Evolutionary conservation across 2,797 vertebrate species (phyloP).

Genomic region (Macroramphosus scolopax): DNA sequence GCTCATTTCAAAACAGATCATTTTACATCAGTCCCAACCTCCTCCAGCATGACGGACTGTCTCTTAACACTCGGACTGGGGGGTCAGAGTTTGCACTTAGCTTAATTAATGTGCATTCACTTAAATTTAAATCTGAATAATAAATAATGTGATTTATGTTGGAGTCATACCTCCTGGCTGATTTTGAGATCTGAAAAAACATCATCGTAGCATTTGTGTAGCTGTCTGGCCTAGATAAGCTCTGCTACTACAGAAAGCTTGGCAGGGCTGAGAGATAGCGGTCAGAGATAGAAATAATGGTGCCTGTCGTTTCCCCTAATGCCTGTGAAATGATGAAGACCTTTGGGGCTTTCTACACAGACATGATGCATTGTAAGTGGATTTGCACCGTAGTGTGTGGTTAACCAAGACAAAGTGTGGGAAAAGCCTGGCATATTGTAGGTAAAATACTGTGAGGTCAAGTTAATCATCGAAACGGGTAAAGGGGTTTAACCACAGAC

Average conservation of each 20-base stretch:
- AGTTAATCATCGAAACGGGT: slow-evolving; percentile 39
- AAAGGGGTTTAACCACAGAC: slow-evolving; percentile 5
- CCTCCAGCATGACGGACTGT: slow-evolving; percentile 20
- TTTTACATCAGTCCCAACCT: slow-evolving; percentile 36
- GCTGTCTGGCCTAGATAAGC: slow-evolving; percentile 56
- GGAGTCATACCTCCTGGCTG: slow-evolving; percentile 16
- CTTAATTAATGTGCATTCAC: slow-evolving; percentile 7
- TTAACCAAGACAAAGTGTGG: slow-evolving; percentile 42
- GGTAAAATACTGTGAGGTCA: slow-evolving; percentile 38
- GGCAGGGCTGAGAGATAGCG: slow-evolving; percentile 45
- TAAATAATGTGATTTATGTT: slow-evolving; percentile 25
- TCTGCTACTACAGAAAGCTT: slow-evolving; percentile 39
- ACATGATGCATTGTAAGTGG: slow-evolving; percentile 38
- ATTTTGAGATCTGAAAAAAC: slow-evolving; percentile 28
- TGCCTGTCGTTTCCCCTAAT: slow-evolving; percentile 45
- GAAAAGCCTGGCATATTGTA: slow-evolving; percentile 40
- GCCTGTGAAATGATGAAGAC: slow-evolving; percentile 54
- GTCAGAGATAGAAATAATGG: slow-evolving; percentile 59
- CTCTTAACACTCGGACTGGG: slow-evolving; percentile 3
- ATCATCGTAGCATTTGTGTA: slow-evolving; percentile 23
- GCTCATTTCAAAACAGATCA: slow-evolving; percentile 47
- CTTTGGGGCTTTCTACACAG: slow-evolving; percentile 44
- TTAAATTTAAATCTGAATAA: slow-evolving; percentile 30
- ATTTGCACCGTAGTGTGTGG: slow-evolving; percentile 39
- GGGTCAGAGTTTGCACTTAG: slow-evolving; percentile 9